These are phyloP conservation scores for Menidia beryllina DNA, from an alignment of 2,113 vertebrate genomes.

Conservation along the genomic window DNA sequence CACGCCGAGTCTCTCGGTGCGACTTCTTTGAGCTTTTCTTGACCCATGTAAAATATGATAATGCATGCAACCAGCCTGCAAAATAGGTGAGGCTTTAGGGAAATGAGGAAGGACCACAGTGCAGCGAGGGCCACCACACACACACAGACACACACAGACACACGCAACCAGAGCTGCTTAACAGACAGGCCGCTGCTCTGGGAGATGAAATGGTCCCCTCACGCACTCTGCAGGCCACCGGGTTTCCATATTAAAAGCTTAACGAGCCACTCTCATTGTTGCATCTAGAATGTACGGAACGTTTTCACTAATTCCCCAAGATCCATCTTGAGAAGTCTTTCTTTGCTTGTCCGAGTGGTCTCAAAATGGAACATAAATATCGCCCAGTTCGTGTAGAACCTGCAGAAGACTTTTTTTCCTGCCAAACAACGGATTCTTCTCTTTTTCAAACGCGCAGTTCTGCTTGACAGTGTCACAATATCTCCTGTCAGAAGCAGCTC, in stretches of 20 bases:
- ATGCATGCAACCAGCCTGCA: constrained; percentile 70
- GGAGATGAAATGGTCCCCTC: constrained; percentile 43
- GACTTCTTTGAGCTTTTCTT: constrained; percentile 52
- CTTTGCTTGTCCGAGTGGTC: not conserved
- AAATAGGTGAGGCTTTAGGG: constrained; percentile 67
- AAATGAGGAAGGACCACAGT: constrained; percentile 60
- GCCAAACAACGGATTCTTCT: too few relatives aligned
- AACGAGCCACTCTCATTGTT: constrained; percentile 46
- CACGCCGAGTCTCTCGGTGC: constrained; percentile 35
- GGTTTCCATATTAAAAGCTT: constrained; percentile 55
- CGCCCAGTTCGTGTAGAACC: not conserved
- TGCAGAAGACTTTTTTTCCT: too few relatives aligned
- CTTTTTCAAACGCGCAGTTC: not conserved
- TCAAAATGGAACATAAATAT: not conserved
- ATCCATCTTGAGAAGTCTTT: constrained; percentile 2
- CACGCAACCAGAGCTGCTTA: too few relatives aligned
- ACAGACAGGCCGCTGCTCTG: constrained; percentile 37
- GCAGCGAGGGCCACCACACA: constrained; percentile 54
- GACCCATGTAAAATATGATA: constrained; percentile 75
- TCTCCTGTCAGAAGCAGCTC: constrained; percentile 35
- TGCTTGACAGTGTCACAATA: not conserved
- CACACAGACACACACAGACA: constrained; percentile 10
- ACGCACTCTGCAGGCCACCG: constrained; percentile 36
- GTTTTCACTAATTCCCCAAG: constrained; percentile 5
- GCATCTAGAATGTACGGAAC: constrained; percentile 30